Percentiles rank a stretch among this genome's conserved stretches.
phyloP scores from a whole-genome alignment of 2,797 vertebrate genomes.

The Monodelphis domestica region DNA sequence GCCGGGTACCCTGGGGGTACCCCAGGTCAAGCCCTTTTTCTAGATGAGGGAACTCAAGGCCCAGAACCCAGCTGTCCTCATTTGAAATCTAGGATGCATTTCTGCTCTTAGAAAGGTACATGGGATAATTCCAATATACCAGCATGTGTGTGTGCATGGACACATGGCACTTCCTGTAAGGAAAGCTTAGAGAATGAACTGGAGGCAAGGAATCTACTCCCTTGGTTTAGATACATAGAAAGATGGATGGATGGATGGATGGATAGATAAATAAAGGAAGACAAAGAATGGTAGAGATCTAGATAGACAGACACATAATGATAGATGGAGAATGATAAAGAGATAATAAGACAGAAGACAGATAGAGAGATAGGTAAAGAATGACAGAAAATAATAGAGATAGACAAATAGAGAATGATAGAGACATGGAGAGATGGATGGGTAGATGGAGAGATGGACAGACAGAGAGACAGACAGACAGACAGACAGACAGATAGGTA shows the following conservation, averaged over 20 bases:
- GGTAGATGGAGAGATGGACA: no score
- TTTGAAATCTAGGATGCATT: not conserved
- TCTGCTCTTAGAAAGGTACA: not conserved
- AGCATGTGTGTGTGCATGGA: not conserved
- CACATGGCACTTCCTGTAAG: not conserved
- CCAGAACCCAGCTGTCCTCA: not conserved
- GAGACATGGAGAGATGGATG: no score
- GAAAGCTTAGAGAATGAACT: not conserved
- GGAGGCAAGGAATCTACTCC: not conserved
- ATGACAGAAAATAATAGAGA: no score
- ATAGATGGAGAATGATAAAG: not conserved
- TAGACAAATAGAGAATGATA: no score
- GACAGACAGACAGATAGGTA: no score
- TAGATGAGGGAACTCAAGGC: not conserved
- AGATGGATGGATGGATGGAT: not conserved
- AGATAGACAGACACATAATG: not conserved
- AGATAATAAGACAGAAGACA: no score
- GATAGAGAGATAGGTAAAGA: no score
- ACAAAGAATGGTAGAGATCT: not conserved
- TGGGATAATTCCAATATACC: not conserved
- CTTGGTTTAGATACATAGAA: not conserved
- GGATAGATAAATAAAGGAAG: not conserved
- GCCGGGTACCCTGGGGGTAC: no score
- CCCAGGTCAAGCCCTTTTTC: not conserved
- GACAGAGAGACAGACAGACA: no score